These are phyloP conservation scores for Hydrocynus forskahlii DNA, from an alignment of 2,797 vertebrate genomes.

Conservation along the genomic window DNA sequence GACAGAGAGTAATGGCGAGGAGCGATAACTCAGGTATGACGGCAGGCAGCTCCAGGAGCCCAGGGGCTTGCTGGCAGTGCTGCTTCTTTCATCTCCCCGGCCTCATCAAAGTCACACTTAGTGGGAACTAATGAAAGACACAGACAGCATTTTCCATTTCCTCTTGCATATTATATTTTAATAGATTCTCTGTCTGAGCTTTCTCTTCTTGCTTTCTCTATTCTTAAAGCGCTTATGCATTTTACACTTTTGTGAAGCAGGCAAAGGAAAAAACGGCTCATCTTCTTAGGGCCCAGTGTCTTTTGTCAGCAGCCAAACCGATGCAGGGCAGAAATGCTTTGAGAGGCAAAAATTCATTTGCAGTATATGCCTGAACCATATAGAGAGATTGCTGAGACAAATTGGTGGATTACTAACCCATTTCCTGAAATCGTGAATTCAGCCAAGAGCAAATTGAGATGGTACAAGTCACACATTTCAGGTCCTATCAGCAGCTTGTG, in stretches of 20 bases:
- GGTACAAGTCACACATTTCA: slow-evolving; percentile 26
- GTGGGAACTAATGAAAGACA: slow-evolving; percentile 51
- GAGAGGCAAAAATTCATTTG: slow-evolving; percentile 25
- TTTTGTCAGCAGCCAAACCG: slow-evolving; percentile 33
- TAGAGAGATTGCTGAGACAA: slow-evolving; percentile 35
- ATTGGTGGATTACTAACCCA: slow-evolving; percentile 42
- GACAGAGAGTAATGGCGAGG: slow-evolving; percentile 35
- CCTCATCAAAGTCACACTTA: slow-evolving; percentile 54
- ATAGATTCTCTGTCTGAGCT: slow-evolving; percentile 37
- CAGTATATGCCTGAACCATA: slow-evolving; percentile 25
- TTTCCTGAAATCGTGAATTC: slow-evolving; percentile 7
- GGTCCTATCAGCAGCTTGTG: slow-evolving; percentile 35
- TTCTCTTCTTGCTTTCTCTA: slow-evolving; percentile 21
- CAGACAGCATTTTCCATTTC: slow-evolving; percentile 53
- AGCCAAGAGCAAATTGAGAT: slow-evolving; percentile 26
- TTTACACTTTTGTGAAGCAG: slow-evolving; percentile 20
- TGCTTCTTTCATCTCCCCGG: slow-evolving; percentile 36
- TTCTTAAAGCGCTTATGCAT: slow-evolving; percentile 14
- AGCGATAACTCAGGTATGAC: slow-evolving; percentile 28
- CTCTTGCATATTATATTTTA: slow-evolving; percentile 49
- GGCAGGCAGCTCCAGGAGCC: slow-evolving; percentile 24
- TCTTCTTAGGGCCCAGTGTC: slow-evolving; percentile 10
- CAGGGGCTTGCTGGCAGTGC: slow-evolving; percentile 4
- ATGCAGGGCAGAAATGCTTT: slow-evolving; percentile 22
- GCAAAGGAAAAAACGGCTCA: slow-evolving; percentile 11